Conservation (phyloP, 2,797 vertebrate genomes). For the Choloepus didactylus region DNA sequence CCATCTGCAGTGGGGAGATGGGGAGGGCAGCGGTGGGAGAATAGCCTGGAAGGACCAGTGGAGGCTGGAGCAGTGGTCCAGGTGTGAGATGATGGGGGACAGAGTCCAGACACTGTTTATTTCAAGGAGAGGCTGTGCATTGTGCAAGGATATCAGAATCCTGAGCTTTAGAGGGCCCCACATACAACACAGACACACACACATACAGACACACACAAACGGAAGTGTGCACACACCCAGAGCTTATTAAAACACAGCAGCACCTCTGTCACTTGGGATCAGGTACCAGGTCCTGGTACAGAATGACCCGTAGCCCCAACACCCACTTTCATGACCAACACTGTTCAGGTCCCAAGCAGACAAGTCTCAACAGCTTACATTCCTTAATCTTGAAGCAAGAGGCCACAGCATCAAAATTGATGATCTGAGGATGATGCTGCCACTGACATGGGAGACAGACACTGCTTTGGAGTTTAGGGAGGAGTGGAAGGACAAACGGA, state of each 20-base stretch:
- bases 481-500: not conserved
- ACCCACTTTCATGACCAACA: not conserved
- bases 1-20: not conserved
- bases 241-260: not conserved
- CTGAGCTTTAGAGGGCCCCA: not conserved
- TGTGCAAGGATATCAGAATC: not conserved
- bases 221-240: not conserved
- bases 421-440: not conserved
- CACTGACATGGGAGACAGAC: not conserved
- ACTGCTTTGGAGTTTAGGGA: not conserved
- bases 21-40: accelerated
- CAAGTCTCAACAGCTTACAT: too few species aligned
- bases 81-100: not conserved
- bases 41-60: accelerated
- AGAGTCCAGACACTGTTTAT: not conserved
- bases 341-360: too few species aligned
- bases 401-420: accelerated
- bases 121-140: not conserved
- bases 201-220: not conserved
- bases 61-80: not conserved
- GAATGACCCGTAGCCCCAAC: not conserved
- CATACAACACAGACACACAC: not conserved
- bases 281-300: not conserved
- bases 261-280: not conserved
- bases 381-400: too few species aligned